Evolutionary conservation across 2,888 invertebrate species (phyloP).

Genomic region (Syrista parreyssii): DNA sequence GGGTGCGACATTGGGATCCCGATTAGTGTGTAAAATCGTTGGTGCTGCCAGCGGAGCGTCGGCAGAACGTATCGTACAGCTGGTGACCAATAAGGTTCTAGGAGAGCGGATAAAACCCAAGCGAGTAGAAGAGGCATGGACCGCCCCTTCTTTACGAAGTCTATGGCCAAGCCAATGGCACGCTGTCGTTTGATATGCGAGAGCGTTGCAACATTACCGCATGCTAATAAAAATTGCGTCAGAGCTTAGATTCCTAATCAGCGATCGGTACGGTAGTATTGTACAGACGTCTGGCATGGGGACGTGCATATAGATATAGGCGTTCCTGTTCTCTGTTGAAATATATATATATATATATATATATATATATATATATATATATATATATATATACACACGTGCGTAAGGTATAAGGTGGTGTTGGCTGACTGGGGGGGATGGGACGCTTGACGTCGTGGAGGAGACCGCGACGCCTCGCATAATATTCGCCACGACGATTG

Average conservation of each 20-base stretch:
- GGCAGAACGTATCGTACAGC: background rate
- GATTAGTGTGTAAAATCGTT: background rate
- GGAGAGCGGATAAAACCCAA: slow-evolving; percentile 42
- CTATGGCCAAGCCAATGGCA: slow-evolving; percentile 40
- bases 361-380: background rate
- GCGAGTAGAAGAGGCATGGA: slow-evolving; percentile 41
- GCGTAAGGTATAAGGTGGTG: background rate
- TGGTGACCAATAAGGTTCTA: slow-evolving; percentile 43
- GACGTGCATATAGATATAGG: background rate
- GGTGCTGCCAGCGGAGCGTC: background rate
- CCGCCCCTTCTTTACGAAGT: slow-evolving; percentile 42
- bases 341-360: background rate
- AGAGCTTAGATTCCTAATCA: slow-evolving; percentile 25
- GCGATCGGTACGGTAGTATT: slow-evolving; percentile 1
- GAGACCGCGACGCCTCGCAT: slow-evolving; percentile 3
- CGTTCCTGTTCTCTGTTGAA: background rate
- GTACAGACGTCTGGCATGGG: slow-evolving; percentile 8
- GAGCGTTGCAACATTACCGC: slow-evolving; percentile 26
- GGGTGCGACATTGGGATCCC: background rate
- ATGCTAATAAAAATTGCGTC: slow-evolving; percentile 33
- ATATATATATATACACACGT: background rate
- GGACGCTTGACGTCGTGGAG: background rate
- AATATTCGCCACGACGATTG: slow-evolving; percentile 3
- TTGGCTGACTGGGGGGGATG: background rate
- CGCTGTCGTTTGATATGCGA: slow-evolving; percentile 48